These are phyloP conservation scores for Gadus macrocephalus DNA, from an alignment of 2,113 vertebrate genomes.

Conservation along the genomic window DNA sequence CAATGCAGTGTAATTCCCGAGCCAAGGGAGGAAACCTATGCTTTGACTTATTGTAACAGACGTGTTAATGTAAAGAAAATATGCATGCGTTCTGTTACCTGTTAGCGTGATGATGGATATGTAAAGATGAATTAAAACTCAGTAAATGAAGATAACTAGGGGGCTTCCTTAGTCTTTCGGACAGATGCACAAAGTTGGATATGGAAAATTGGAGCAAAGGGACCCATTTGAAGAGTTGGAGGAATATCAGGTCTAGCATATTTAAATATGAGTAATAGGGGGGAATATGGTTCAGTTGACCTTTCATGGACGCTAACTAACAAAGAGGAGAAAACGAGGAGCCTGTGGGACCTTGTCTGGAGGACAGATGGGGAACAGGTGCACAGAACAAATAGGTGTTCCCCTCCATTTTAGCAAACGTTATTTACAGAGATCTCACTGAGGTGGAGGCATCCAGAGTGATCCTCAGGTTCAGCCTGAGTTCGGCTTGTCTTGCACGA, in stretches of 20 bases:
- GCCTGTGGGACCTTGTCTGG: conserved; percentile 37
- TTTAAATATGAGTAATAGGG: conserved; percentile 19
- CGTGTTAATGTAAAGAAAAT: conserved; percentile 24
- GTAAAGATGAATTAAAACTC: conserved; percentile 28
- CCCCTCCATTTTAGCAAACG: background rate
- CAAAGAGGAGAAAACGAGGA: conserved; percentile 9
- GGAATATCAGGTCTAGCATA: conserved; percentile 23
- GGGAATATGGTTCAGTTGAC: background rate
- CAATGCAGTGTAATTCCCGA: conserved; percentile 1
- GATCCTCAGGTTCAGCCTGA: conserved; percentile 14
- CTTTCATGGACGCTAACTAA: conserved; percentile 19
- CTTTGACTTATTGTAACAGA: conserved; percentile 32
- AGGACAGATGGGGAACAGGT: conserved; percentile 46
- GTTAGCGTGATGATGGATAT: conserved; percentile 30
- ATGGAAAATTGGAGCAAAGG: conserved; percentile 21
- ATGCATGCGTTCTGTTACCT: conserved; percentile 29
- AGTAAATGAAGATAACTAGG: conserved; percentile 24
- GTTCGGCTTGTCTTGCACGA: conserved; percentile 11
- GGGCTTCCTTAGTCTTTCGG: conserved; percentile 12
- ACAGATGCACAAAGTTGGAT: conserved; percentile 28
- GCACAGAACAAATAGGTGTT: conserved; percentile 19
- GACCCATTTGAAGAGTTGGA: background rate
- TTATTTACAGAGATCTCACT: conserved; percentile 9
- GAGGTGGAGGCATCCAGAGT: background rate
- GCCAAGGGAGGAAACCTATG: conserved; percentile 20